These are phyloP conservation scores for Corvus moneduloides DNA, from an alignment of 2,113 vertebrate species.

Conservation along the genomic window DNA sequence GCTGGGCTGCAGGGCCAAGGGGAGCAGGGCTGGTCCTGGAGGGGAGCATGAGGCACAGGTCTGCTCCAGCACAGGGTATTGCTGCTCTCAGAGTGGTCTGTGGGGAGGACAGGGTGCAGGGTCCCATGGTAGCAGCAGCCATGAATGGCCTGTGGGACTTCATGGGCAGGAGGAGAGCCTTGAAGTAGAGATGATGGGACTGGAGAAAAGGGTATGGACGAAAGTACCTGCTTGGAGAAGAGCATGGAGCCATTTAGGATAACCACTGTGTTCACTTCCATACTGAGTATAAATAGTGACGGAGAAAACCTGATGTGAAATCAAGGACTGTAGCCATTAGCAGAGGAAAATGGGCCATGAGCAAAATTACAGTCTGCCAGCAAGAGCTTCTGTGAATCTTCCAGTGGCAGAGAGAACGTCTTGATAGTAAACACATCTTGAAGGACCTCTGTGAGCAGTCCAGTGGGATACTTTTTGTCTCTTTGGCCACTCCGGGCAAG, in stretches of 20 bases:
- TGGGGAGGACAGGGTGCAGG: background rate
- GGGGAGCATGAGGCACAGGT: background rate
- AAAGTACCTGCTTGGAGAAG: background rate
- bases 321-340: background rate
- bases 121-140: background rate
- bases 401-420: background rate
- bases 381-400: background rate
- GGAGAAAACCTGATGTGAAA: background rate
- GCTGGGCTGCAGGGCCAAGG: background rate
- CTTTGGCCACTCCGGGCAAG: accelerated
- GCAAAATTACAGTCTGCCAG: background rate
- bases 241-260: background rate
- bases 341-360: slow-evolving; percentile 30
- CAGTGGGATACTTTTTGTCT: background rate
- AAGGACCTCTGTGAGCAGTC: background rate
- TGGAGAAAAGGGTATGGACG: background rate
- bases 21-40: background rate
- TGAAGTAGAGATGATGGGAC: background rate
- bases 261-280: background rate
- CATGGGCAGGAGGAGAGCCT: background rate
- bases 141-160: background rate
- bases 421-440: background rate
- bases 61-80: background rate
- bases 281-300: background rate
- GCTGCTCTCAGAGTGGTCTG: background rate